These are phyloP conservation scores for Fukomys damarensis DNA, from an alignment of 2,113 vertebrate genomes.

Conservation along the genomic window DNA sequence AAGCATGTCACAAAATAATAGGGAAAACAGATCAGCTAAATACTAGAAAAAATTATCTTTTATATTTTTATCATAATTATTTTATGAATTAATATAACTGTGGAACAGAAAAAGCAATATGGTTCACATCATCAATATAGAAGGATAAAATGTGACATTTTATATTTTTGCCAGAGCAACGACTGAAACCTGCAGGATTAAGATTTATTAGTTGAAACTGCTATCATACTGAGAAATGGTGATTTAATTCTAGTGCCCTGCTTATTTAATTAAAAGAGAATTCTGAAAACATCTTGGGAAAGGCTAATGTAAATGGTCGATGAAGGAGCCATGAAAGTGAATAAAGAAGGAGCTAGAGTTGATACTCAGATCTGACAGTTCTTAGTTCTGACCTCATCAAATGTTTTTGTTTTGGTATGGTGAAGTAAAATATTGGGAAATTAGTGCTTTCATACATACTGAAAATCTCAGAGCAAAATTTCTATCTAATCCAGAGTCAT, in stretches of 20 bases:
- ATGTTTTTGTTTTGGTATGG: background rate
- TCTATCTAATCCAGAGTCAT: background rate
- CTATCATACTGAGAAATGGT: background rate
- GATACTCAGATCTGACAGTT: accelerated
- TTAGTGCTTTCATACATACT: background rate
- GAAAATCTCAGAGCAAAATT: background rate
- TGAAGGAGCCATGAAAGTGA: background rate
- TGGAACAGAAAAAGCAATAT: conserved; percentile 5
- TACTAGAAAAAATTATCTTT: background rate
- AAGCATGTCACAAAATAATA: background rate
- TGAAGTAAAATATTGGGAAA: background rate
- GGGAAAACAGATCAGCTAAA: background rate
- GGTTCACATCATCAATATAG: background rate
- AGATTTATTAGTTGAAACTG: background rate
- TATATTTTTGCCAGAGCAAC: background rate
- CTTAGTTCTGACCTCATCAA: background rate
- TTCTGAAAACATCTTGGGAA: background rate
- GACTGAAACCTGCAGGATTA: background rate
- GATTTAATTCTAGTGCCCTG: background rate
- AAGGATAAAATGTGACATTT: background rate
- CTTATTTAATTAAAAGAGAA: background rate
- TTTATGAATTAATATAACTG: background rate
- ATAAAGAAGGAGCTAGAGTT: background rate
- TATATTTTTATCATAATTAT: background rate
- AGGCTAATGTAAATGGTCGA: background rate